Evolutionary conservation across 2,113 vertebrate genomes (phyloP).

Genomic region (Mirounga angustirostris): DNA sequence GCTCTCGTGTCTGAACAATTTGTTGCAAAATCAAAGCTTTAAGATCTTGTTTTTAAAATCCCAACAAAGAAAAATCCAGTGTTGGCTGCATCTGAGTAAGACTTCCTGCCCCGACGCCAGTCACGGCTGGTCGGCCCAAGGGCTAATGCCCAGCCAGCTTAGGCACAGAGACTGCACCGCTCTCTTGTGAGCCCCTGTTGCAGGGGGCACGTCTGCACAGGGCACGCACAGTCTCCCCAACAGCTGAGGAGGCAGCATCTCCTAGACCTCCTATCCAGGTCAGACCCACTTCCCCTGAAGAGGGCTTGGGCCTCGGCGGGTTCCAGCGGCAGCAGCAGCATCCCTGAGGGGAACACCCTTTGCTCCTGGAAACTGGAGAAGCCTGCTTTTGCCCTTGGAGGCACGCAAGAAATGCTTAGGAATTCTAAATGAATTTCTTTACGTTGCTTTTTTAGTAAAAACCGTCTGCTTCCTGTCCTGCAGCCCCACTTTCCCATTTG

Average conservation of each 20-base stretch:
- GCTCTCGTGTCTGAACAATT: neutral
- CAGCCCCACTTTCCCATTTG: neutral
- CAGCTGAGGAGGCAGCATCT: fast-evolving
- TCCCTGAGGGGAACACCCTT: fast-evolving
- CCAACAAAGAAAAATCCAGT: neutral
- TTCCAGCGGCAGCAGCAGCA: neutral
- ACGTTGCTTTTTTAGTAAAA: neutral
- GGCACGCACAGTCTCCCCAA: fast-evolving
- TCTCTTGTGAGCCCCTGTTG: fast-evolving
- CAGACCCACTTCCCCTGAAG: neutral
- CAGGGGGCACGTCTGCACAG: neutral
- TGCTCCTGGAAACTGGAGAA: neutral
- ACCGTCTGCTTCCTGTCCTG: neutral
- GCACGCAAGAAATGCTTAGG: too few species aligned
- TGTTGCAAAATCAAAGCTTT: neutral
- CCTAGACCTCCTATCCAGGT: neutral
- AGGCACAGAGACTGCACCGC: fast-evolving
- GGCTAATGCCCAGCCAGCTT: neutral
- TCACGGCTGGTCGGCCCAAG: fast-evolving
- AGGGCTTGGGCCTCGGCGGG: neutral
- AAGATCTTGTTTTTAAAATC: neutral
- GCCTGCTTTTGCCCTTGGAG: neutral
- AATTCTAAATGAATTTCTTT: neutral
- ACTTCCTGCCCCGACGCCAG: fast-evolving
- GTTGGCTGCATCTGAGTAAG: neutral